Conservation (phyloP, 2,888 invertebrate genomes). For the Caenorhabditis parvicauda region DNA sequence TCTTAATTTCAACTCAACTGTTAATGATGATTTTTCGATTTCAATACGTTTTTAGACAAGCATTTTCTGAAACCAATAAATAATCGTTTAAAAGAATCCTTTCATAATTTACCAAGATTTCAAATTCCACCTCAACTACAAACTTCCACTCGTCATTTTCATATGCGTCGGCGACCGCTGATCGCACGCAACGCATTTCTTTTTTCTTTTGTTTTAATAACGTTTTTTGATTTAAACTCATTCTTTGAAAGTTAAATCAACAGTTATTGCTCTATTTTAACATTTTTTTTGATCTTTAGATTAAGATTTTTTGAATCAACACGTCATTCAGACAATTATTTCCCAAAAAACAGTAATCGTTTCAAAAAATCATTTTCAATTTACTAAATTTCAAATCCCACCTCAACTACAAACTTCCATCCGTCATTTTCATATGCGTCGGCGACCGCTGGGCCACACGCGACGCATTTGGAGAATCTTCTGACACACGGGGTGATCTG, state of each 20-base stretch:
- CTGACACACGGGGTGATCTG: constrained; percentile 79
- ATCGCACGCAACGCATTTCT: constrained; percentile 90
- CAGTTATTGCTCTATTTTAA: no score
- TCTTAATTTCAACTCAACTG: no score
- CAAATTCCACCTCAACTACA: constrained; percentile 27
- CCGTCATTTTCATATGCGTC: constrained; percentile 34
- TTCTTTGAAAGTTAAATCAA: no score
- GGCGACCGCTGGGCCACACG: constrained; percentile 74
- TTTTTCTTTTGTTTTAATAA: constrained; percentile 79
- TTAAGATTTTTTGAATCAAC: no score
- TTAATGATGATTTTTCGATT: no score
- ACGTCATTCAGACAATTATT: no score
- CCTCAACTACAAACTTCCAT: constrained; percentile 44
- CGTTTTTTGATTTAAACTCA: not conserved
- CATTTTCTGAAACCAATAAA: no score
- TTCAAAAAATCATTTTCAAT: not conserved
- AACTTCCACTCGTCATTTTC: constrained; percentile 42
- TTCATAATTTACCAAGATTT: not conserved
- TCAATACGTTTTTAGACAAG: no score
- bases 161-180: constrained; percentile 59
- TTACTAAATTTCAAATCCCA: constrained; percentile 1
- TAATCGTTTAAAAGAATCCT: not conserved
- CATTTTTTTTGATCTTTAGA: no score
- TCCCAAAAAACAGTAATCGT: no score
- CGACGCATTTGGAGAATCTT: constrained; percentile 86